Evolutionary conservation across 2,888 invertebrate genomes (phyloP).

Genomic region (Diachrysia chrysitis): DNA sequence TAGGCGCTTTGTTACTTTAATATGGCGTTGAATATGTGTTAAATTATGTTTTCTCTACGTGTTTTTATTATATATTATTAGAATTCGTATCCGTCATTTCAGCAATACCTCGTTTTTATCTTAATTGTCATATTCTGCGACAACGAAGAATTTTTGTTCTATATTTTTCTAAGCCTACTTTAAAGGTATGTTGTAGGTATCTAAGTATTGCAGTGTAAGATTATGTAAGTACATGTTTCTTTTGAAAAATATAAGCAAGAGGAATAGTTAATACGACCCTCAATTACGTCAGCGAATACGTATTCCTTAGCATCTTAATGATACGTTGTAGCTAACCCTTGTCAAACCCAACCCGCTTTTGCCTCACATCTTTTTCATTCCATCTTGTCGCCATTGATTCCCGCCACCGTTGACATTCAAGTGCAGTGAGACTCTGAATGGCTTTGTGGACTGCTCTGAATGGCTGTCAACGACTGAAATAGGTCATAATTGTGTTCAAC

Average conservation of each 20-base stretch:
- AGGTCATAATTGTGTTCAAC: constrained; percentile 40
- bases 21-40: constrained; percentile 9
- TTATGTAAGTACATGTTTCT: too few species aligned
- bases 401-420: constrained; percentile 43
- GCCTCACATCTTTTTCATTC: constrained; percentile 32
- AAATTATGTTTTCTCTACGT: background rate
- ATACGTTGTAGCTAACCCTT: constrained; percentile 34
- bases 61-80: too few species aligned
- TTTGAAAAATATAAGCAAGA: background rate
- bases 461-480: constrained; percentile 48
- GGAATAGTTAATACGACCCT: background rate
- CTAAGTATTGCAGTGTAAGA: too few species aligned
- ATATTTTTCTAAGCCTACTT: too few species aligned
- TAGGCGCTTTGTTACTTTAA: constrained; percentile 49
- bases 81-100: too few species aligned
- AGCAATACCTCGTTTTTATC: too few species aligned
- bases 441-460: constrained; percentile 33
- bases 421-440: constrained; percentile 47
- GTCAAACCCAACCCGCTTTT: constrained; percentile 34
- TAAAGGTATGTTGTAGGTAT: too few species aligned
- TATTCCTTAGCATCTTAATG: constrained; percentile 15
- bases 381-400: constrained; percentile 39
- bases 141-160: too few species aligned
- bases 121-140: too few species aligned
- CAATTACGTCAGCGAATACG: background rate